Evolutionary conservation across 1,140 invertebrate species (phyloP).

Genomic region (Leptinotarsa texana): DNA sequence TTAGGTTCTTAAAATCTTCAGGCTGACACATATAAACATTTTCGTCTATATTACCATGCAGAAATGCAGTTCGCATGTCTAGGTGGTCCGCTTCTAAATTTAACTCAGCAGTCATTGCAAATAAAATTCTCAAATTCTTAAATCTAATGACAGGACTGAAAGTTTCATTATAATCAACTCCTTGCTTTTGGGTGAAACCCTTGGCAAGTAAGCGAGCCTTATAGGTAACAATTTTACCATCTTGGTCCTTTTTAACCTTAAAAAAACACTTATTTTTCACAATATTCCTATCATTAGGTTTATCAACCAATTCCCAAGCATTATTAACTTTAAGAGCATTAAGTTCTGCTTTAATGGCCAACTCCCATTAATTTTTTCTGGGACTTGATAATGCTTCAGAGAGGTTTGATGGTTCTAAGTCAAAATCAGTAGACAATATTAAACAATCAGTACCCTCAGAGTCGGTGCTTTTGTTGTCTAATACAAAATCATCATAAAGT

Average conservation of each 20-base stretch:
- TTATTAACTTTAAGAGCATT: slow-evolving; percentile 50
- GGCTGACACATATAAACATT: slow-evolving; percentile 38
- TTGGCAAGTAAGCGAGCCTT: slow-evolving; percentile 53
- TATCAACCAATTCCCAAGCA: slow-evolving; percentile 51
- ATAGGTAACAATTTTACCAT: slow-evolving; percentile 45
- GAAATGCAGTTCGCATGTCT: slow-evolving; percentile 54
- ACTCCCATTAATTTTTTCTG: slow-evolving; percentile 33
- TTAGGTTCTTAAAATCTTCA: slow-evolving; percentile 43
- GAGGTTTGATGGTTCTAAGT: slow-evolving; percentile 28
- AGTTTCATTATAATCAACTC: slow-evolving; percentile 53
- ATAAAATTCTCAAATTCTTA: slow-evolving; percentile 35
- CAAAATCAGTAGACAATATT: slow-evolving; percentile 26
- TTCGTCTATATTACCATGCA: slow-evolving; percentile 48
- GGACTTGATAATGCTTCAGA: slow-evolving; percentile 29
- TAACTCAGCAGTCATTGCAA: slow-evolving; percentile 32
- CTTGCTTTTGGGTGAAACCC: slow-evolving; percentile 53
- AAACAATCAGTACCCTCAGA: slow-evolving; percentile 18
- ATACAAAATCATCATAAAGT: slow-evolving; percentile 12
- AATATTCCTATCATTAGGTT: slow-evolving; percentile 38
- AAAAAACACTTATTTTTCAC: slow-evolving; percentile 57
- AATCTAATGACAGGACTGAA: slow-evolving; percentile 52
- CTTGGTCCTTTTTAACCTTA: slow-evolving; percentile 48
- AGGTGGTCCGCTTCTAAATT: slow-evolving; percentile 29
- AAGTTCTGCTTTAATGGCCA: slow-evolving; percentile 45
- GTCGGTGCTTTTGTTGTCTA: background rate